phyloP scores from a whole-genome alignment of 2,113 vertebrate species.

The Apodemus speciosus region DNA sequence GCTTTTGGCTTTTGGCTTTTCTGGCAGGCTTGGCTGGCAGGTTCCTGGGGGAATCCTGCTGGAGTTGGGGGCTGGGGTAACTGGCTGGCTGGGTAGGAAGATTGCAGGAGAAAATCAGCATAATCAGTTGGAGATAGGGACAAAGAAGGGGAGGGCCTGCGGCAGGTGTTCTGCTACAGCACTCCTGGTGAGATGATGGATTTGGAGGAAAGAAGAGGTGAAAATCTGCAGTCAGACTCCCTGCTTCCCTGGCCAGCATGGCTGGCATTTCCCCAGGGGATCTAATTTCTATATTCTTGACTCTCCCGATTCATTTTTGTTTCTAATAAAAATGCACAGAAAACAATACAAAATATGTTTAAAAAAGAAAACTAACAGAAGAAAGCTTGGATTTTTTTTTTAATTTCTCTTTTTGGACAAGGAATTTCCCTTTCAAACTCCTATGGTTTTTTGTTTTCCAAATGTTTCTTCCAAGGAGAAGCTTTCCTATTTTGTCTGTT shows the following conservation, averaged over 20 bases:
- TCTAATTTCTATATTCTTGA: background rate
- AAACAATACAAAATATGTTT: background rate
- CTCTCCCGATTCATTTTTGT: background rate
- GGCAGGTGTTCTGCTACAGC: background rate
- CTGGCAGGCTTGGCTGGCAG: background rate
- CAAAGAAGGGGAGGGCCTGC: background rate
- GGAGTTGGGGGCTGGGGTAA: background rate
- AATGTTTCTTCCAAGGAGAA: conserved; percentile 58
- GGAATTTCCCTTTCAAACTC: conserved; percentile 42
- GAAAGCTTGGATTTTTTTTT: too few species aligned
- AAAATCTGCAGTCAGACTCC: background rate
- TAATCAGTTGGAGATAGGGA: background rate
- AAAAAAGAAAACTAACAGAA: background rate
- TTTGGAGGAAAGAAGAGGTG: background rate
- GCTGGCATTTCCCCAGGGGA: background rate
- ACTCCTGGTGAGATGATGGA: background rate
- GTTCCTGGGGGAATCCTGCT: background rate
- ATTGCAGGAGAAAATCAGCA: background rate
- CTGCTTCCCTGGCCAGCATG: background rate
- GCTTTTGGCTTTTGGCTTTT: background rate
- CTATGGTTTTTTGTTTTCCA: conserved; percentile 28
- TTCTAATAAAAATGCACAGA: conserved; percentile 25
- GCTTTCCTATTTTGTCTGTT: conserved; percentile 67
- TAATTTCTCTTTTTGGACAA: too few species aligned
- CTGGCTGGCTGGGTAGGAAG: background rate